Evolutionary conservation across 2,113 vertebrate species (phyloP), one percentile per base, ranked within the genome.

Genomic region (Seriola aureovittata): DNA sequence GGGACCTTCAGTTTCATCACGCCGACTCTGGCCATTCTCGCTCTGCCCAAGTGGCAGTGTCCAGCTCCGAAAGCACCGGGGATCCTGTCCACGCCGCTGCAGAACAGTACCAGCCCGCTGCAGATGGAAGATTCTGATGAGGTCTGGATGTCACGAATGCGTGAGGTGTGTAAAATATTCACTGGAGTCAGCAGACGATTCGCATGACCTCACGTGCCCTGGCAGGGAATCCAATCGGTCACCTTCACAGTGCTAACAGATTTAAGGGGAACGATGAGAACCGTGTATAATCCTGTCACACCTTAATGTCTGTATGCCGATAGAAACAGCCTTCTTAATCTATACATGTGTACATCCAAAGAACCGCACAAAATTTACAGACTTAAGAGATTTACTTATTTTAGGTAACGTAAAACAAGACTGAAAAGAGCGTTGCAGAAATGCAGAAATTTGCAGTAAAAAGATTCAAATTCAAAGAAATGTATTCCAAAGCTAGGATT

Each of bases 1-100:
- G 96, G 95, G 7, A 96, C 95, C 4, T 96, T 96, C 69, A 96
- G 94, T 69, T 95, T 96, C 69, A 92, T 96, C 64, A 95, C 95
- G 0, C 95, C 95, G 0, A 94, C 95, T 2, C 77, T 96, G 78
- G 95, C 96, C 16, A 96, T 96, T 42, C 93, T 96, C 4, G 93
- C 95, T 17, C 83, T 96, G 48, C 96, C 96, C 0, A 95, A 96
- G 73, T 96, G 95, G 96, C 87, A 91, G 82, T 96, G 95, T 70
- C 95, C 94, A 0, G 48, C 63, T 16, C 32, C 25, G 0, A 75
- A 75, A 3, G 9, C 46, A 0, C 40, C 85, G 0, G 21, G 25
- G 11, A 52, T 65, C 34, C 17, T 67, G 50, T 71, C 88, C 4
- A 0, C 34, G 48, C 73, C 86, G 52, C 19, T 83, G 21, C 67